Percentiles rank a stretch among this genome's conserved stretches.
Evolutionary conservation across 2,888 invertebrate species (phyloP).

Genomic region (Acleris sparsana): DNA sequence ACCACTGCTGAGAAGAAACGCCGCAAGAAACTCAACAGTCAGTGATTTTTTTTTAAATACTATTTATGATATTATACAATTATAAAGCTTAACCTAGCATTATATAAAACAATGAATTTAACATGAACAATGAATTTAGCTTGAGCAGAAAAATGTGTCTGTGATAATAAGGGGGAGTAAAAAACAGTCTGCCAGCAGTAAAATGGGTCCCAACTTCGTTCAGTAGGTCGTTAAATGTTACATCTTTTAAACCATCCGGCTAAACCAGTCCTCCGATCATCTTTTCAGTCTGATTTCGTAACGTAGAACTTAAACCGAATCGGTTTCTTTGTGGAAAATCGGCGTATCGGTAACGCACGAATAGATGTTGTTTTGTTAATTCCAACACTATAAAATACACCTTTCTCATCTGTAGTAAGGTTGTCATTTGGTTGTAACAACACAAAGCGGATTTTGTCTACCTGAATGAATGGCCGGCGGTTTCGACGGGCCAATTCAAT

Average conservation of each 20-base stretch:
- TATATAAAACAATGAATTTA: too few species aligned
- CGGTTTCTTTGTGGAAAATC: conserved; percentile 35
- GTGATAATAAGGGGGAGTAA: too few species aligned
- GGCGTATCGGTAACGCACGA: conserved; percentile 41
- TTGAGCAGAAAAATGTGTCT: too few species aligned
- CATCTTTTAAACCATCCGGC: neutral
- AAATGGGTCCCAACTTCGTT: too few species aligned
- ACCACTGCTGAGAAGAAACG: too few species aligned
- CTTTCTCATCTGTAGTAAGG: conserved; percentile 3
- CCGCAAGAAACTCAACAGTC: too few species aligned
- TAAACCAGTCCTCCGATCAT: conserved; percentile 2
- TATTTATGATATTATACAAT: too few species aligned
- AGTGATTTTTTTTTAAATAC: too few species aligned
- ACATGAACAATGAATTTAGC: too few species aligned
- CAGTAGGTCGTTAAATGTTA: neutral
- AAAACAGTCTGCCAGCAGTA: too few species aligned
- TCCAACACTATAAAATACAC: conserved; percentile 7
- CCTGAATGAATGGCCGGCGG: conserved; percentile 35
- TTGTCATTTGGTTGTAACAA: neutral
- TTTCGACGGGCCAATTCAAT: conserved; percentile 32
- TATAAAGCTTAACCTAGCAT: too few species aligned
- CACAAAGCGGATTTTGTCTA: conserved; percentile 24
- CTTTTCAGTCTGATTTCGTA: conserved; percentile 18
- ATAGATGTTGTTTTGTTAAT: conserved; percentile 23
- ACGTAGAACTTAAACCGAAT: neutral